Evolutionary conservation across 2,888 invertebrate species (phyloP).

Genomic region (Branchipolynoe longqiensis): DNA sequence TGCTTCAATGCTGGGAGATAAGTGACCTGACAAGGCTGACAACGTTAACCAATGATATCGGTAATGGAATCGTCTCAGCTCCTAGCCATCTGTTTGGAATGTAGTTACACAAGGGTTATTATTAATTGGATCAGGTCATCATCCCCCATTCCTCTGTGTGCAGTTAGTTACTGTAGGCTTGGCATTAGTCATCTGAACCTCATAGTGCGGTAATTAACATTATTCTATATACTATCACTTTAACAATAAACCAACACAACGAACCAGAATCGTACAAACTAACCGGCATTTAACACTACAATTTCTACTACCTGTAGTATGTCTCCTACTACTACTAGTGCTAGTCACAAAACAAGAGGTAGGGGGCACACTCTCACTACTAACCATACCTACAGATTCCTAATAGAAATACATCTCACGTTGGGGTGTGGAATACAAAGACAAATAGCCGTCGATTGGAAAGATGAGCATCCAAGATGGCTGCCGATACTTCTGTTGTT

Average conservation of each 20-base stretch:
- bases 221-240: background rate
- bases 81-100: constrained; percentile 20
- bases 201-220: background rate
- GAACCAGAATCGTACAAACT: background rate
- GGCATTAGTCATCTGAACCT: no score
- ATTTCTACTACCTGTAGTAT: background rate
- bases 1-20: no score
- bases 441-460: background rate
- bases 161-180: background rate
- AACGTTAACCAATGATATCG: background rate
- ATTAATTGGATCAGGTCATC: no score
- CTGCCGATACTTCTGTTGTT: background rate
- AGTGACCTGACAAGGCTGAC: background rate
- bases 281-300: background rate
- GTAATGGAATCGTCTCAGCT: constrained; percentile 16
- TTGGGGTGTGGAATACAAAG: no score
- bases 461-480: background rate
- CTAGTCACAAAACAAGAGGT: no score
- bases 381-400: no score
- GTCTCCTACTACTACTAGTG: no score
- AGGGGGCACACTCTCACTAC: no score
- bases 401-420: no score
- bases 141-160: background rate
- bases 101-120: background rate
- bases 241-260: background rate